Base-by-base conservation (phyloP, 2,797 vertebrate genomes). In the Chanos chanos region DNA sequence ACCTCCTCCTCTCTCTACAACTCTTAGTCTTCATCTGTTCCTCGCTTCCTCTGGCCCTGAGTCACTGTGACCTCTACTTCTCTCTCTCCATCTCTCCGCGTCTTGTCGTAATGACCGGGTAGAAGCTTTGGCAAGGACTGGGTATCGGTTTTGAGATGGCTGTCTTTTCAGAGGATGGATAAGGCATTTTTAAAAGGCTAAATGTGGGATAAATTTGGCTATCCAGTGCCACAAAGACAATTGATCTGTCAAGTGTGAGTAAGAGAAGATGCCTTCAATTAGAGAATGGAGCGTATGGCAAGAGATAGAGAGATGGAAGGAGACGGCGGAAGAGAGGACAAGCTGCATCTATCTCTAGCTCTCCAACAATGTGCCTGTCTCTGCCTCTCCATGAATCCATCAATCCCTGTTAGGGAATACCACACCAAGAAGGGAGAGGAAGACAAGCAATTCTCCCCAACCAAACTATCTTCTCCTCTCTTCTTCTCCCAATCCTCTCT, bases 351-450 rank as follows among this genome's bases (percentile, higher is more conserved):
- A 62, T 76, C 73, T 71, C 67, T 55, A 68, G 69, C 72, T 66
- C 79, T 76, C 68, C 73, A 5, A 37, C 60, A 66, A 19, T 16
- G 62, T 47, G 68, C 66, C 71, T 34, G 75, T 76, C 68, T 79
- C 72, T 48, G 41, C 68, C 76, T 70, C 70, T 74, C 33, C 77
- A 66, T 71, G 9, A 69, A 79, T 76, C 79, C 77, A 87, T 87
- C 87, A 83, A 85, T 88, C 84, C 83, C 68, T 69, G 76, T 83
- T 79, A 77, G 41, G 73, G 68, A 77, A 61, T 66, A 73, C 68
- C 73, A 75, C 77, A 76, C 75, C 81, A 75, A 82, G 80, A 83
- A 73, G 61, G 71, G 70, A 75, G 80, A 85, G 77, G 73, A 90
- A 88, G 79, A 76, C 76, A 75, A 80, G 58, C 79, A 78, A 86